These are phyloP conservation scores for Gallinago nigripennis DNA, from an alignment of 2,797 vertebrate species.

Conservation along the genomic window DNA sequence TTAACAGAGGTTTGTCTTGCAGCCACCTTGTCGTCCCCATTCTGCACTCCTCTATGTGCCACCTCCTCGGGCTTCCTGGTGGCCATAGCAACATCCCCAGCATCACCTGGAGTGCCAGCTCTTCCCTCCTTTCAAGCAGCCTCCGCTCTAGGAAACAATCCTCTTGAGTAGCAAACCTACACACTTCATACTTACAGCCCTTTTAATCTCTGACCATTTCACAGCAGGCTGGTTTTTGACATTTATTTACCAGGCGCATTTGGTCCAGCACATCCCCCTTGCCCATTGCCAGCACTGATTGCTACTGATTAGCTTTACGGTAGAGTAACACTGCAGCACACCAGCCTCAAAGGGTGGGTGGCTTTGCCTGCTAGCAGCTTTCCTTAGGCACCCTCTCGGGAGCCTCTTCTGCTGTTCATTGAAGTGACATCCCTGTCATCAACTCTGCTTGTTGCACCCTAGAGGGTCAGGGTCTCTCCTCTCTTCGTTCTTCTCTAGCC, in stretches of 20 bases:
- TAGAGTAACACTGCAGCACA: fast-evolving
- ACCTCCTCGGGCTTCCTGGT: neutral
- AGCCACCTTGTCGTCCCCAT: neutral
- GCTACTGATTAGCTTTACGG: neutral
- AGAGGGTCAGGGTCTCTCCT: neutral
- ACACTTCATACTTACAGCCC: neutral
- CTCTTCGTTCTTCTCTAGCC: neutral
- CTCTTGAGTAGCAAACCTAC: neutral
- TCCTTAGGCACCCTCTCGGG: neutral
- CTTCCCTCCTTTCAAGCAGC: neutral
- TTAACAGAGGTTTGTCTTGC: neutral
- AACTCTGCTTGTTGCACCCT: neutral
- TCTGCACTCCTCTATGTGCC: neutral
- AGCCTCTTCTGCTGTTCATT: neutral
- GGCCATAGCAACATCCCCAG: neutral
- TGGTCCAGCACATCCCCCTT: fast-evolving
- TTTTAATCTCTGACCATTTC: neutral
- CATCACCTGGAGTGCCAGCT: neutral
- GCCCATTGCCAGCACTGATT: neutral
- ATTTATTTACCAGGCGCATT: neutral
- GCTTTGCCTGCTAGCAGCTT: neutral
- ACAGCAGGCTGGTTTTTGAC: neutral
- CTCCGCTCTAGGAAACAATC: neutral
- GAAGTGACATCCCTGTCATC: neutral
- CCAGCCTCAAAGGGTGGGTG: fast-evolving